A percentile compares a stretch with the other conserved stretches of the same genome.
Conservation (phyloP, 2,888 invertebrate species). For the Papilio gigon region DNA sequence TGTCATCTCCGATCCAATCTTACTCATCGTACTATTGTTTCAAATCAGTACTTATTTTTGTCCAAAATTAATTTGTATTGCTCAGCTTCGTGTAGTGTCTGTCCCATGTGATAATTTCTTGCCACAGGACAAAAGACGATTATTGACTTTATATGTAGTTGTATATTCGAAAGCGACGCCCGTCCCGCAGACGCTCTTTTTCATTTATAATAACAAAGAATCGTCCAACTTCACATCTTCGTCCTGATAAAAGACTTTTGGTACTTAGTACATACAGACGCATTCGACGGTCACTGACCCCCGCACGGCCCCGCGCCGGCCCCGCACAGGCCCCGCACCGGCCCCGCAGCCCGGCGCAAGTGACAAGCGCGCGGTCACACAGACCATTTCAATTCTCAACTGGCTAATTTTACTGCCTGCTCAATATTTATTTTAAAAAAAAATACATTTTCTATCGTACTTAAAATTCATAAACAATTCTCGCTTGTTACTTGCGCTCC, state of each 20-base stretch:
- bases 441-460: slow-evolving; percentile 24
- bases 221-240: slow-evolving; percentile 81
- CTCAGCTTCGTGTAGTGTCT: slow-evolving; percentile 45
- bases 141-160: slow-evolving; percentile 44
- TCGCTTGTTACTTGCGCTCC: slow-evolving; percentile 61
- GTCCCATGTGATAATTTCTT: slow-evolving; percentile 76
- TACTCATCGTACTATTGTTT: neutral
- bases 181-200: slow-evolving; percentile 59
- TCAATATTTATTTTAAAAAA: slow-evolving; percentile 27
- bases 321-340: slow-evolving; percentile 45
- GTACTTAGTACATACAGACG: slow-evolving; percentile 75
- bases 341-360: slow-evolving; percentile 54
- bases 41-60: slow-evolving; percentile 1
- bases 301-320: slow-evolving; percentile 51
- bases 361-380: slow-evolving; percentile 50
- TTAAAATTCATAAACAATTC: slow-evolving; percentile 20
- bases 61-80: slow-evolving; percentile 49
- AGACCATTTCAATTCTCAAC: slow-evolving; percentile 32
- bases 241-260: slow-evolving; percentile 78
- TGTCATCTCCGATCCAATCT: neutral
- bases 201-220: slow-evolving; percentile 62
- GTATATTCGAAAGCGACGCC: slow-evolving; percentile 59
- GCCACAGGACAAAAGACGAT: slow-evolving; percentile 63
- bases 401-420: slow-evolving; percentile 37
- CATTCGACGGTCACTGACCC: slow-evolving; percentile 57